These are phyloP conservation scores for Tapera naevia DNA, from an alignment of 2,797 vertebrate genomes.

Conservation along the genomic window DNA sequence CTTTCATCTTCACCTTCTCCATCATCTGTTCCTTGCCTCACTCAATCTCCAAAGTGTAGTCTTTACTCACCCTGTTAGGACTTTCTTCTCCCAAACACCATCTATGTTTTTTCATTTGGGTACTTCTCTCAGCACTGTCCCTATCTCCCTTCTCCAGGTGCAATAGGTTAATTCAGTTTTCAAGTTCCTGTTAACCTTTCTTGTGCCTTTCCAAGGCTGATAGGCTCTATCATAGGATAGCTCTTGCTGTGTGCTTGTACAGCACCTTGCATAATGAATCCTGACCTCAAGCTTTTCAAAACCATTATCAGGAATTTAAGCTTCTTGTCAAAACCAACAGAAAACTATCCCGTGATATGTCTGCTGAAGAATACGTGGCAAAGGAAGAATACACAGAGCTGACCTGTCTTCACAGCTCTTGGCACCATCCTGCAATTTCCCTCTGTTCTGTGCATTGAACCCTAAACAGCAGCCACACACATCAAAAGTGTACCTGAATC, in stretches of 20 bases:
- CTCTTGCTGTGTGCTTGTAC: not conserved
- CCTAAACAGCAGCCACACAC: not conserved
- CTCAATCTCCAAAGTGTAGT: not conserved
- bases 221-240: constrained; percentile 20
- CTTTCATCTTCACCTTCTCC: not conserved
- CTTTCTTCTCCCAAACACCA: not conserved
- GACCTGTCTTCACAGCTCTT: not conserved
- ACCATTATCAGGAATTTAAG: constrained; percentile 23
- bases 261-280: constrained; percentile 47
- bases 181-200: constrained; percentile 52
- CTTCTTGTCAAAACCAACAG: not conserved
- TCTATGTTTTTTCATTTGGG: not conserved
- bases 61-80: constrained; percentile 1
- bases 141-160: constrained; percentile 56
- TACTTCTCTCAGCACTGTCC: not conserved
- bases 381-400: not conserved
- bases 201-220: constrained; percentile 30
- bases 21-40: not conserved
- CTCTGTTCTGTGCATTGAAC: constrained; percentile 18
- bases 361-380: not conserved
- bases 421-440: not conserved
- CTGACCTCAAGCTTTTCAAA: constrained; percentile 21
- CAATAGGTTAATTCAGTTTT: constrained; percentile 36
- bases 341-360: not conserved
- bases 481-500: constrained; percentile 17